A percentile compares a stretch with the other conserved stretches of the same genome.
Evolutionary conservation across 2,888 invertebrate genomes (phyloP).

Genomic region (Netelia fuscicornis): DNA sequence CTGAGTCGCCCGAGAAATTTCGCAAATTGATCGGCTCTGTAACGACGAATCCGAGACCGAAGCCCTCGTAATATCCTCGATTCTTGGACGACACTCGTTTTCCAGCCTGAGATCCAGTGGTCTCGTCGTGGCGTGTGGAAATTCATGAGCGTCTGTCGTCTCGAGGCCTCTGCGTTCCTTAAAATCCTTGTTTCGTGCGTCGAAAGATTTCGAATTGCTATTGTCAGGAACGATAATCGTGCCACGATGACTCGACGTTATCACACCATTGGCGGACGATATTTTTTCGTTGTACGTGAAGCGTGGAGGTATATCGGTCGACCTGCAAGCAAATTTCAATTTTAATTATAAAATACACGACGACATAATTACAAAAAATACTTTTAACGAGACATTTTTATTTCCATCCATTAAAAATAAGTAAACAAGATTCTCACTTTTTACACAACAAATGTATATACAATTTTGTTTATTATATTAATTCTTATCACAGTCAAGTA

Average conservation of each 20-base stretch:
- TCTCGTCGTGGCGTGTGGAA: conserved; percentile 59
- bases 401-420: too few species aligned
- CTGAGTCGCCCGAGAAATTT: conserved; percentile 37
- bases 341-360: not conserved
- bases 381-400: too few species aligned
- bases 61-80: conserved; percentile 58
- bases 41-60: conserved; percentile 31
- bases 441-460: too few species aligned
- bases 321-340: conserved; percentile 48
- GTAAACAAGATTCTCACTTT: too few species aligned
- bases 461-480: too few species aligned
- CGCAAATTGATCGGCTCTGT: conserved; percentile 8
- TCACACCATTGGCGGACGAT: conserved; percentile 38
- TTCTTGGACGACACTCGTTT: conserved; percentile 49
- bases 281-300: conserved; percentile 67
- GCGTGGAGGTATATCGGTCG: conserved; percentile 54
- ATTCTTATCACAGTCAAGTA: too few species aligned
- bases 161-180: conserved; percentile 35
- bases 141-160: conserved; percentile 41
- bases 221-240: conserved; percentile 46
- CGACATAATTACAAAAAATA: too few species aligned
- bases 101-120: conserved; percentile 69
- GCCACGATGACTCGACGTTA: conserved; percentile 56
- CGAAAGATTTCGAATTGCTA: conserved; percentile 46
- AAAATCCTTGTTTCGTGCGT: conserved; percentile 43